Evolutionary conservation across 2,797 vertebrate species (phyloP).

Genomic region (Myripristis murdjan): DNA sequence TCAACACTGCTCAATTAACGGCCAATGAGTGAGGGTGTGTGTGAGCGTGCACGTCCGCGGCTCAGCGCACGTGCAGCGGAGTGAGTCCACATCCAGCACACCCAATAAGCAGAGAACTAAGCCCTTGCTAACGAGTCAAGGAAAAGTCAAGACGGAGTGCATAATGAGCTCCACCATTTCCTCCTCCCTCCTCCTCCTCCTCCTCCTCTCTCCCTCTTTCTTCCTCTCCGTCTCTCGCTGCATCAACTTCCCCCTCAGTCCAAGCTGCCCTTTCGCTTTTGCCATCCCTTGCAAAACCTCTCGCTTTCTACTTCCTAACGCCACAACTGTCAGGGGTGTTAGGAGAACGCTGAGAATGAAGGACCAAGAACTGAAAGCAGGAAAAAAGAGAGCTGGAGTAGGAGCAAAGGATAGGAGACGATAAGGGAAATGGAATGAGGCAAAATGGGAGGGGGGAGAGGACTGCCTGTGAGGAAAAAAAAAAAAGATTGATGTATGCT

Average conservation of each 20-base stretch:
- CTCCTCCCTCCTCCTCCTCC: background rate
- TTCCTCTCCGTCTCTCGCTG: background rate
- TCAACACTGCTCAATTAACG: background rate
- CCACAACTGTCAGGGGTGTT: background rate
- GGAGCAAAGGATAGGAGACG: background rate
- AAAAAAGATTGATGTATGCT: no score
- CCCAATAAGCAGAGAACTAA: slow-evolving; percentile 3
- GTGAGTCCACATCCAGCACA: background rate
- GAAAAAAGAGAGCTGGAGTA: no score
- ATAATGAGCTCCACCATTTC: slow-evolving; percentile 19
- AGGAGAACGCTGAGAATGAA: no score
- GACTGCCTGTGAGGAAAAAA: no score
- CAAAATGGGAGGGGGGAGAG: no score
- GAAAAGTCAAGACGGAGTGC: slow-evolving; percentile 14
- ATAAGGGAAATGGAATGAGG: no score
- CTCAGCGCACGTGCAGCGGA: background rate
- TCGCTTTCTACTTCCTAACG: slow-evolving; percentile 4
- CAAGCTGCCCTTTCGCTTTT: slow-evolving; percentile 57
- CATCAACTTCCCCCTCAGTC: slow-evolving; percentile 46
- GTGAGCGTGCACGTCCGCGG: background rate
- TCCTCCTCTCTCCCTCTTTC: background rate
- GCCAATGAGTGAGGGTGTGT: background rate
- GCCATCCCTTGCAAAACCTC: slow-evolving; percentile 16
- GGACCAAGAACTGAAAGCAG: background rate
- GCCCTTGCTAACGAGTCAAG: slow-evolving; percentile 19